These are phyloP conservation scores for Nothocercus julius DNA, from an alignment of 2,113 vertebrate genomes.

Conservation along the genomic window DNA sequence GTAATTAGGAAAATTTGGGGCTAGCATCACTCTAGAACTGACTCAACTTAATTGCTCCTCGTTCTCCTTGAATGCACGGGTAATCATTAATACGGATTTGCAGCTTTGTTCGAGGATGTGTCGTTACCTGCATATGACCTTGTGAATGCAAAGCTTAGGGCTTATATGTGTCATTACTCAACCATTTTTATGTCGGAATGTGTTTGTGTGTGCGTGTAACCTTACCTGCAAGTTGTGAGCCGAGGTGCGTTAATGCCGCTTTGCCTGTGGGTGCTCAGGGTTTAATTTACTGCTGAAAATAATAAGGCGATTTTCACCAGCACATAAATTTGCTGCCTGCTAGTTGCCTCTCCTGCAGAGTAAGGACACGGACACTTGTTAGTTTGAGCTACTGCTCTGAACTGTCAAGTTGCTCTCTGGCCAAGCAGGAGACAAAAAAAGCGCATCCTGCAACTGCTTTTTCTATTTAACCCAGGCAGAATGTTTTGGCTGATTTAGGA, in stretches of 20 bases:
- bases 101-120: neutral
- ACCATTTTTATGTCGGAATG: rapidly evolving
- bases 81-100: neutral
- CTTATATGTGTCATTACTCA: neutral
- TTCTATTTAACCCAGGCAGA: neutral
- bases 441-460: neutral
- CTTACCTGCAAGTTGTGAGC: neutral
- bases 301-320: conserved; percentile 25
- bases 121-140: neutral
- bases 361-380: conserved; percentile 39
- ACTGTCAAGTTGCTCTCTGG: conserved; percentile 24
- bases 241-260: neutral
- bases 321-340: conserved; percentile 19
- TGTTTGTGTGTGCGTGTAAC: neutral
- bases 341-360: neutral
- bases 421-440: neutral
- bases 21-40: neutral
- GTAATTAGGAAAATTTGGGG: neutral
- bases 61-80: neutral
- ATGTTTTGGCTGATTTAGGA: conserved; percentile 20
- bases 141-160: neutral
- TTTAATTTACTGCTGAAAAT: conserved; percentile 50
- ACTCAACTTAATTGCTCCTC: neutral
- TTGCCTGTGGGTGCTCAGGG: neutral
- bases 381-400: conserved; percentile 32